Percentiles rank a stretch among this genome's conserved stretches.
Conservation (phyloP, 2,113 vertebrate species). For the Calonectris borealis region DNA sequence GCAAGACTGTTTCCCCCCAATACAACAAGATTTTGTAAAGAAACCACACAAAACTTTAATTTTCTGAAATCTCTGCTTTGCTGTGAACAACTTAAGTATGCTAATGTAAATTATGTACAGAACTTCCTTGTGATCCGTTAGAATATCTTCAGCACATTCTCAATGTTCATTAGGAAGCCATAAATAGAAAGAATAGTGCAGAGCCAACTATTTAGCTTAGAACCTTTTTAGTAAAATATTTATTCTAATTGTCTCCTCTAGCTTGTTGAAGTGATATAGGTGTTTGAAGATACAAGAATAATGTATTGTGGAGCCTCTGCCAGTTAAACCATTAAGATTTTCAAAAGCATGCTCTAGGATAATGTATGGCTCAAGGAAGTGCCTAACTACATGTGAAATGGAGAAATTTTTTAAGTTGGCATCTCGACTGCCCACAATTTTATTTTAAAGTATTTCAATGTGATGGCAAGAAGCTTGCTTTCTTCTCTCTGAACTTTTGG, state of each 20-base stretch:
- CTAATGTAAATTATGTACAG: not conserved
- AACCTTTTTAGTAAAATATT: slow-evolving; percentile 62
- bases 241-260: slow-evolving; percentile 61
- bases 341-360: not conserved
- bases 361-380: not conserved
- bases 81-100: not conserved
- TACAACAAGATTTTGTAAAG: not conserved
- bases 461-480: not conserved
- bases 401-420: not conserved
- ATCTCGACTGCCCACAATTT: not conserved
- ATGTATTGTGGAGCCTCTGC: not conserved
- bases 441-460: slow-evolving; percentile 6
- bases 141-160: not conserved
- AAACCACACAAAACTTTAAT: not conserved
- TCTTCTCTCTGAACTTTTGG: not conserved
- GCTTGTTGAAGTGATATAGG: not conserved
- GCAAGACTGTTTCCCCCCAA: not conserved
- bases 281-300: slow-evolving; percentile 44
- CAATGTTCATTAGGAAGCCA: slow-evolving; percentile 32
- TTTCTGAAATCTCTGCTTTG: not conserved
- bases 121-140: not conserved
- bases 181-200: slow-evolving; percentile 61
- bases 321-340: slow-evolving; percentile 54
- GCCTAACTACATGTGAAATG: not conserved
- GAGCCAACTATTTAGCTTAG: slow-evolving; percentile 25